A percentile compares a stretch with the other conserved stretches of the same genome.
Conservation (phyloP, 2,113 vertebrate species). For the Colius striatus region DNA sequence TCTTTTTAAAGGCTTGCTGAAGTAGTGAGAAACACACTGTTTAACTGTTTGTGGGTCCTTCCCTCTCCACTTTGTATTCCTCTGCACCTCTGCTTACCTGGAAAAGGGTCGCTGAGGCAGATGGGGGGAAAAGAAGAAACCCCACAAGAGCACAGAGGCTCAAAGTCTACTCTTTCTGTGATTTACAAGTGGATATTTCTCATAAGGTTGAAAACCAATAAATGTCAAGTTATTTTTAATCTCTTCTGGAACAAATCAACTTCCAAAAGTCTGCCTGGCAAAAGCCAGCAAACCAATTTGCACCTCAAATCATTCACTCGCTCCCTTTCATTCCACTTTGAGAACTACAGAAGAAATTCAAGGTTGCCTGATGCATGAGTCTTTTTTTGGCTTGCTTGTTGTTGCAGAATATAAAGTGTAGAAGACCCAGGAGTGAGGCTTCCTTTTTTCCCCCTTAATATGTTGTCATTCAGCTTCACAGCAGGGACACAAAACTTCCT, state of each 20-base stretch:
- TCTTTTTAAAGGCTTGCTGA: neutral
- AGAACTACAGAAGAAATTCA: neutral
- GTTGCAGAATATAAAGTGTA: neutral
- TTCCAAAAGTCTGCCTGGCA: neutral
- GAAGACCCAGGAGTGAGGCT: neutral
- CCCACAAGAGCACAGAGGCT: neutral
- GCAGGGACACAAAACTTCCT: slow-evolving; percentile 49
- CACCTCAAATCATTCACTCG: neutral
- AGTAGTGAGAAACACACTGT: neutral
- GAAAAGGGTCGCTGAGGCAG: neutral
- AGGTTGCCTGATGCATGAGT: neutral
- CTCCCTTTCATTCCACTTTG: neutral
- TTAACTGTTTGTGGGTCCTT: neutral
- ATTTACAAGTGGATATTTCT: neutral
- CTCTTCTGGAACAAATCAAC: neutral
- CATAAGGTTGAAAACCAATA: neutral
- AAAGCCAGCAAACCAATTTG: neutral
- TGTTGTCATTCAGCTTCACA: slow-evolving; percentile 71
- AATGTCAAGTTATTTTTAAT: neutral
- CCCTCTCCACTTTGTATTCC: neutral
- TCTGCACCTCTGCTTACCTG: neutral
- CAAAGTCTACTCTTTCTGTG: neutral
- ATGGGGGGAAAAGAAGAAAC: accelerated
- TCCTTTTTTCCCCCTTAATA: slow-evolving; percentile 19
- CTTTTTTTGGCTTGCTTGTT: neutral